These are phyloP conservation scores for Esox lucius DNA, from an alignment of 2,797 vertebrate genomes.

Conservation along the genomic window DNA sequence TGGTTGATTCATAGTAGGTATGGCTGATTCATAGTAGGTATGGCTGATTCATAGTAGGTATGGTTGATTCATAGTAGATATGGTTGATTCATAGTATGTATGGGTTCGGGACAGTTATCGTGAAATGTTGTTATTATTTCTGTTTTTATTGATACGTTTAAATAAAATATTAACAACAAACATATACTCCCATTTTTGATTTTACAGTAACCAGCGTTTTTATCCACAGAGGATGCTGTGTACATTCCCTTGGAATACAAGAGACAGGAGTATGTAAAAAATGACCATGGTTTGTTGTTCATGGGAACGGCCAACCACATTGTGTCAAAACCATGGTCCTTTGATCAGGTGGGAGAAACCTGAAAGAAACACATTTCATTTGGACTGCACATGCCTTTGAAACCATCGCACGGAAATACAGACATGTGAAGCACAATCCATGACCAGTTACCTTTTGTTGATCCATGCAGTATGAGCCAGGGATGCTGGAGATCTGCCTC, in stretches of 20 bases:
- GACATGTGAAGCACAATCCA: background rate
- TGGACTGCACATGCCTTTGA: background rate
- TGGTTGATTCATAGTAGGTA: no score
- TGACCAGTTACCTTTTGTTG: background rate
- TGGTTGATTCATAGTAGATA: no score
- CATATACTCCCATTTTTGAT: background rate
- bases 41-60: no score
- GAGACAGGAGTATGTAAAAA: slow-evolving; percentile 73
- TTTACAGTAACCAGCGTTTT: background rate
- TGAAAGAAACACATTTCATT: background rate
- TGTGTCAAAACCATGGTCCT: slow-evolving; percentile 70
- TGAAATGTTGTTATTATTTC: background rate
- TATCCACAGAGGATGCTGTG: slow-evolving; percentile 69
- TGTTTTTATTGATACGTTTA: background rate
- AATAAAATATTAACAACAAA: background rate
- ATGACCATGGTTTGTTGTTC: slow-evolving; percentile 70
- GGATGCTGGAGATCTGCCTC: slow-evolving; percentile 82
- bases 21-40: no score
- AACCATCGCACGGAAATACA: background rate
- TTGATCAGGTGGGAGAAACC: slow-evolving; percentile 70
- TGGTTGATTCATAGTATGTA: no score
- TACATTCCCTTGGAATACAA: slow-evolving; percentile 67
- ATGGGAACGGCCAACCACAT: slow-evolving; percentile 65
- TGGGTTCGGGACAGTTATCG: no score
- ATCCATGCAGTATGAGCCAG: slow-evolving; percentile 81